A percentile compares a stretch with the other conserved stretches of the same genome.
Conservation (phyloP, 2,888 invertebrate genomes). For the Taphrorychus bicolor region DNA sequence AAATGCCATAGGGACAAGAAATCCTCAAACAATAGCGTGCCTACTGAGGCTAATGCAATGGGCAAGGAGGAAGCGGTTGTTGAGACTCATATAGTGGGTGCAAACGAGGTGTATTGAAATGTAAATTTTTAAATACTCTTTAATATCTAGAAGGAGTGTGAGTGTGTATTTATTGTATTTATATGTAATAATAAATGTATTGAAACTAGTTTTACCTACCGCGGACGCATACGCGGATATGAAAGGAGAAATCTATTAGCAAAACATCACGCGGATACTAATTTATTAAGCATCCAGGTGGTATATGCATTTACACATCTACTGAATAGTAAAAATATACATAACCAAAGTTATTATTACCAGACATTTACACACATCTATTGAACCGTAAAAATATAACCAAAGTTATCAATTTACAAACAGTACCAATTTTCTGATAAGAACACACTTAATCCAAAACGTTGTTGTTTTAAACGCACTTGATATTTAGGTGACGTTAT, state of each 20-base stretch:
- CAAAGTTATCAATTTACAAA: not conserved
- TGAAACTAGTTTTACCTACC: no score
- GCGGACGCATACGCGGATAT: no score
- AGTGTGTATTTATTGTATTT: not conserved
- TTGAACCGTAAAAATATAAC: no score
- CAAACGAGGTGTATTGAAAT: slow-evolving; percentile 1
- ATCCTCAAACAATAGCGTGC: not conserved
- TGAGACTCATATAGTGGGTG: not conserved
- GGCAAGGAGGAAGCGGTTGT: not conserved
- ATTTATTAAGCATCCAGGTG: no score
- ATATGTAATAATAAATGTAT: not conserved
- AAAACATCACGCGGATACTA: no score
- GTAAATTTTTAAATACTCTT: not conserved
- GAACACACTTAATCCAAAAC: not conserved
- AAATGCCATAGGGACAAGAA: slow-evolving; percentile 15
- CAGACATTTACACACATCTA: no score
- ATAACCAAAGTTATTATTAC: no score
- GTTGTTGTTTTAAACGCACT: not conserved
- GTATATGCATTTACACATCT: no score
- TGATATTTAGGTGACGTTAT: not conserved
- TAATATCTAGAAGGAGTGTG: no score
- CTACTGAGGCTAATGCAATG: no score
- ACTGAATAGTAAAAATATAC: no score
- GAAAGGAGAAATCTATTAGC: no score
- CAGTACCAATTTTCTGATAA: not conserved